Evolutionary conservation across 2,113 vertebrate genomes (phyloP).

Genomic region (Prunella fulvescens): DNA sequence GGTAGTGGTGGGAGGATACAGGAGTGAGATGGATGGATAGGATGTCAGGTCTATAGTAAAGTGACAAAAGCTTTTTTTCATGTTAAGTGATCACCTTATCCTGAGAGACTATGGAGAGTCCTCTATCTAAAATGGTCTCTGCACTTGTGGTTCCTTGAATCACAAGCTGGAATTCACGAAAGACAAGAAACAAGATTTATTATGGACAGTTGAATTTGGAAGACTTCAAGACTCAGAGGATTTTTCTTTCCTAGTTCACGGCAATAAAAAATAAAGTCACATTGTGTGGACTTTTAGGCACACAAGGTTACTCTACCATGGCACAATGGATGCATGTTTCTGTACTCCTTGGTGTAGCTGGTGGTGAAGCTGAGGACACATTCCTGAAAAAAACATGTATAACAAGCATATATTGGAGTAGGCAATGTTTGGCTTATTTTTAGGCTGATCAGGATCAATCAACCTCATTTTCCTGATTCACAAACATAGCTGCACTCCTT

Average conservation of each 20-base stretch:
- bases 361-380: background rate
- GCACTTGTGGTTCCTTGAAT: background rate
- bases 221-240: background rate
- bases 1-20: background rate
- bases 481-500: background rate
- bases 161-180: background rate
- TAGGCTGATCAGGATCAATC: background rate
- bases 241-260: background rate
- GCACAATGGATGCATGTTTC: background rate
- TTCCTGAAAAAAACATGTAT: background rate
- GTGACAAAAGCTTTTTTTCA: background rate
- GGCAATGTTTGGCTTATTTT: background rate
- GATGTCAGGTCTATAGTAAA: background rate
- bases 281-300: background rate
- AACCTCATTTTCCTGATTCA: background rate
- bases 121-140: background rate
- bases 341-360: background rate
- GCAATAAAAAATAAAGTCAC: background rate
- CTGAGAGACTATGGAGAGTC: background rate
- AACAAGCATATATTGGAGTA: fast-evolving
- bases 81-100: background rate
- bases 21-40: background rate
- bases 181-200: background rate
- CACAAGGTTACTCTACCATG: background rate
- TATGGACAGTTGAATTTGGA: background rate